Percentiles rank a stretch among this genome's conserved stretches.
Evolutionary conservation across 2,888 invertebrate genomes (phyloP).

Genomic region (Hyppa rectilinea): DNA sequence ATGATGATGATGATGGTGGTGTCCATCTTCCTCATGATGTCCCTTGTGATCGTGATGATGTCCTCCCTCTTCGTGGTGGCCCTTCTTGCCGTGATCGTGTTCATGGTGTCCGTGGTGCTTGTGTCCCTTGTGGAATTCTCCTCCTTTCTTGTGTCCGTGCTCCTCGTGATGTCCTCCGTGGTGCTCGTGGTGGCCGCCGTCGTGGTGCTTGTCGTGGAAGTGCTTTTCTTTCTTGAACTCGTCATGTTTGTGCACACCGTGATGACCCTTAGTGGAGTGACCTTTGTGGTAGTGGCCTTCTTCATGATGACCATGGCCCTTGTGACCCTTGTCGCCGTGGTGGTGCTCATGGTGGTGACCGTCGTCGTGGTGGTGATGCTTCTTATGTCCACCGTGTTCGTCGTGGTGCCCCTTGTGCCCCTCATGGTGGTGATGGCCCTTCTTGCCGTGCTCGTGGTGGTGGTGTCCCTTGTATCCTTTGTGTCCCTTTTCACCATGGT

Average conservation of each 20-base stretch:
- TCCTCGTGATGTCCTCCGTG: constrained; percentile 95
- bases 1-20: constrained; percentile 94
- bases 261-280: constrained; percentile 96
- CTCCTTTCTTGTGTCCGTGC: constrained; percentile 95
- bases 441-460: constrained; percentile 92
- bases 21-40: constrained; percentile 94
- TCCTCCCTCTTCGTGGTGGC: constrained; percentile 94
- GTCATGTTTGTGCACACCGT: constrained; percentile 95
- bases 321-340: constrained; percentile 92
- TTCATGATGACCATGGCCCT: constrained; percentile 90
- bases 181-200: constrained; percentile 94
- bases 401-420: constrained; percentile 91
- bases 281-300: constrained; percentile 95
- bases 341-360: constrained; percentile 92
- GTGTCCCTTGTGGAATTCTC: constrained; percentile 95
- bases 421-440: constrained; percentile 94
- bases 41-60: constrained; percentile 95
- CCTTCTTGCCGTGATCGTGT: constrained; percentile 95
- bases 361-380: constrained; percentile 92
- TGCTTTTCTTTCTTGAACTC: constrained; percentile 97
- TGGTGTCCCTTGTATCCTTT: constrained; percentile 93
- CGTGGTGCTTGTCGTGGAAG: constrained; percentile 96
- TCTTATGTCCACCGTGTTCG: constrained; percentile 92
- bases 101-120: constrained; percentile 94
- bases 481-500: constrained; percentile 93